Evolutionary conservation across 1,140 invertebrate species (phyloP), one percentile per base, ranked within the genome.

Genomic region (Microplitis mediator): DNA sequence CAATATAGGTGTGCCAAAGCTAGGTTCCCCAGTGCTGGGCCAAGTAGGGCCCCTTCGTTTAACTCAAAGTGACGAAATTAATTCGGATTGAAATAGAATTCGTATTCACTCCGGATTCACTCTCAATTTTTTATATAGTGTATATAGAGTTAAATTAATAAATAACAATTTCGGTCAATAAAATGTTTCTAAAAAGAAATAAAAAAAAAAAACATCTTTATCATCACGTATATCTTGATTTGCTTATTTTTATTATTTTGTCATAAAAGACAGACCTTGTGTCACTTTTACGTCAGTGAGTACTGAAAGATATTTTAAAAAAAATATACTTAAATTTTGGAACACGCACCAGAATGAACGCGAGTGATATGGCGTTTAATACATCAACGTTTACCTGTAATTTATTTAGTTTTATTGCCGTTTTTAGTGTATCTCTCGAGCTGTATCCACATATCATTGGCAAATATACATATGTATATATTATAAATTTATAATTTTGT

Each of bases 231-330:
- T 32, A 56, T 23, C 23, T 35, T 61, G 1, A 61, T 61, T 23
- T 32, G 60, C 0, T 13, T 4, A 13, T 8, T 61, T 23, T 32
- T 14, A 2, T 13, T 4, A 13, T 8, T 45, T 45, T 45, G 11
- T 45, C 8, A 9, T 11, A 45, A 45, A 45, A 6, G 39, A 45
- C 39, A 45, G 5, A 58, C 56, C 56, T 58, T 58, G 56, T 58
- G 16, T 58, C 31, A 34, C 56, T 31, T 58, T 23, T 45, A 45
- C 16, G n/a, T 58, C 56, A 58, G 23, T 58, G 16, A 58, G 14
- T 58, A 45, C 78, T 80, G 80, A 80, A 69, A 80, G 79, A 80
- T 79, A 80, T 73, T 75, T 77, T 78, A 72, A 74, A 77, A 78
- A 9, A 39, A 61, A 61, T 9, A 31, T 31, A 71, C 74, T 79